Conservation (phyloP, 2,888 invertebrate genomes). For the Dastarcus helophoroides region DNA sequence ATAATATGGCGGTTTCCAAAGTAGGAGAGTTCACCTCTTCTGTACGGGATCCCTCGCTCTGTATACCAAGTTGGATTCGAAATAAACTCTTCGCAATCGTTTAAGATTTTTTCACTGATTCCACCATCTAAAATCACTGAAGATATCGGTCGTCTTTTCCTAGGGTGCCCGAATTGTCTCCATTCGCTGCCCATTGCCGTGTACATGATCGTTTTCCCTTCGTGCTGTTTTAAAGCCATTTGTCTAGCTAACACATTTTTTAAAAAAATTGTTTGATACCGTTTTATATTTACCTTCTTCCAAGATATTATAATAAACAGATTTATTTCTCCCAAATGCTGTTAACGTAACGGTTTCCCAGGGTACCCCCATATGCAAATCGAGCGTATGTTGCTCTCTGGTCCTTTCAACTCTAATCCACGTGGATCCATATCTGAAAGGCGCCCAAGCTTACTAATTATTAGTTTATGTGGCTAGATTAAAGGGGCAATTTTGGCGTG, state of each 20-base stretch:
- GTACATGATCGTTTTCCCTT: slow-evolving; percentile 91
- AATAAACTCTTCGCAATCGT: slow-evolving; percentile 87
- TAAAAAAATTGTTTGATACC: no score
- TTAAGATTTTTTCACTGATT: slow-evolving; percentile 62
- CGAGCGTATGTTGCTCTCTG: slow-evolving; percentile 88
- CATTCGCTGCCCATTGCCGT: slow-evolving; percentile 93
- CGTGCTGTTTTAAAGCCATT: slow-evolving; percentile 73
- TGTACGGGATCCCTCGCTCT: slow-evolving; percentile 84
- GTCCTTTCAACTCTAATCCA: slow-evolving; percentile 90
- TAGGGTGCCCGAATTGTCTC: slow-evolving; percentile 90
- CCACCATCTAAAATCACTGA: slow-evolving; percentile 83
- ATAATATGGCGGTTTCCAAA: no score
- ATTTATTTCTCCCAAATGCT: slow-evolving; percentile 74
- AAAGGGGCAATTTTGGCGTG: no score
- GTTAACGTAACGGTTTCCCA: slow-evolving; percentile 93
- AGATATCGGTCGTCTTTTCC: slow-evolving; percentile 68
- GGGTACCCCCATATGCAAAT: slow-evolving; percentile 85
- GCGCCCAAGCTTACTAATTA: no score
- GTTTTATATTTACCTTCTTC: no score
- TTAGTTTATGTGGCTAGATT: no score
- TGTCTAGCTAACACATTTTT: slow-evolving; percentile 55
- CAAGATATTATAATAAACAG: slow-evolving; percentile 75
- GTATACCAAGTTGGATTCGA: slow-evolving; percentile 86
- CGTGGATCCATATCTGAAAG: slow-evolving; percentile 62
- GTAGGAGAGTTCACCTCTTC: slow-evolving; percentile 54